These are phyloP conservation scores for Myotis myotis DNA, from an alignment of 2,797 vertebrate genomes.

Conservation along the genomic window DNA sequence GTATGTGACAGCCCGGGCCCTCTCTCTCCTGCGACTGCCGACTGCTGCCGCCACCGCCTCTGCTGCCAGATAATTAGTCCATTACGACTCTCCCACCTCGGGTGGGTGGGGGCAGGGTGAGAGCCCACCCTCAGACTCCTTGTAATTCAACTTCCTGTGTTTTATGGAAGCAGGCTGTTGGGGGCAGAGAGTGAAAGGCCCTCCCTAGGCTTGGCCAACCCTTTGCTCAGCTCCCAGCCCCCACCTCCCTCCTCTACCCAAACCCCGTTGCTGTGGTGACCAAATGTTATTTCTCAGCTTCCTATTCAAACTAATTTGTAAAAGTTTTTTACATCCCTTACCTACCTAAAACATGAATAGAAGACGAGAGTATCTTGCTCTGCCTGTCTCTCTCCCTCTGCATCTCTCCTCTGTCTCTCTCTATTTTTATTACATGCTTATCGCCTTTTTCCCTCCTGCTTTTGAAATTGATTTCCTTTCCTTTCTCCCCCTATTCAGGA, in stretches of 20 bases:
- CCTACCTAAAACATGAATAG: conserved; percentile 52
- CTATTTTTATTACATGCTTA: conserved; percentile 88
- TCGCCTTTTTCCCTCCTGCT: conserved; percentile 89
- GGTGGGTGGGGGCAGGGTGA: conserved; percentile 85
- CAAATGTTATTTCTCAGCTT: conserved; percentile 88
- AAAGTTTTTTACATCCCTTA: conserved; percentile 75
- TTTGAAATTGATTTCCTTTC: conserved; percentile 92
- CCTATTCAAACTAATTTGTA: conserved; percentile 82
- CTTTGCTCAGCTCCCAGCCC: conserved; percentile 75
- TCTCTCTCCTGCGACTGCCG: conserved; percentile 83
- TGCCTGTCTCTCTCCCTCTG: conserved; percentile 63
- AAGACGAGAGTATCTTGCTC: conserved; percentile 57
- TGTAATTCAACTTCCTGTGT: conserved; percentile 91
- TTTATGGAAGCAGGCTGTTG: conserved; percentile 89
- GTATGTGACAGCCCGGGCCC: conserved; percentile 86
- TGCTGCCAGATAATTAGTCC: conserved; percentile 90
- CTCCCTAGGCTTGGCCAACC: conserved; percentile 69
- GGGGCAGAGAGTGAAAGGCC: conserved; percentile 82
- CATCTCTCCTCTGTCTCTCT: conserved; percentile 84
- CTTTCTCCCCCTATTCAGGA: conserved; percentile 88
- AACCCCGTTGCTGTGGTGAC: conserved; percentile 87
- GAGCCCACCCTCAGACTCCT: conserved; percentile 89
- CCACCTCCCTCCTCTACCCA: conserved; percentile 74
- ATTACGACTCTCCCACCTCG: conserved; percentile 89
- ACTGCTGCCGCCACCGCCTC: conserved; percentile 71